phyloP scores from a whole-genome alignment of 2,888 invertebrate genomes.

The Priocnemis perturbator region DNA sequence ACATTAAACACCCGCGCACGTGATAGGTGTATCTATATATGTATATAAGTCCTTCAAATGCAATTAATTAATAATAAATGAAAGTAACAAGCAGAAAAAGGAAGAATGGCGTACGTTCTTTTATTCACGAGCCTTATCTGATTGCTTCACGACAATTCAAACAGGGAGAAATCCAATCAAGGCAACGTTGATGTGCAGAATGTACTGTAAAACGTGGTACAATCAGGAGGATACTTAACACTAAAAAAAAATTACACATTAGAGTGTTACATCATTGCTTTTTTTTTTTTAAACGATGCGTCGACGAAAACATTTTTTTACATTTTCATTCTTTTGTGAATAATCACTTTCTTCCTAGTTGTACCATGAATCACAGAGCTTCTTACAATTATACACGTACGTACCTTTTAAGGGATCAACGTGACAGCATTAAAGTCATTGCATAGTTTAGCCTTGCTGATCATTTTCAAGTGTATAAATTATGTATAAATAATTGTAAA shows the following conservation, averaged over 20 bases:
- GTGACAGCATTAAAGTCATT: too few species aligned
- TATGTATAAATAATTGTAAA: too few species aligned
- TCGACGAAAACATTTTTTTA: too few species aligned
- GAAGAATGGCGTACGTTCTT: conserved; percentile 55
- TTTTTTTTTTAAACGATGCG: too few species aligned
- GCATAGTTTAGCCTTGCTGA: too few species aligned
- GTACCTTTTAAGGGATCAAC: too few species aligned
- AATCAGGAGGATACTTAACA: not conserved
- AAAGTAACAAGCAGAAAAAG: conserved; percentile 15
- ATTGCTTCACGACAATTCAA: conserved; percentile 10
- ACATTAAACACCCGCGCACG: conserved; percentile 1
- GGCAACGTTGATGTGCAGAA: not conserved
- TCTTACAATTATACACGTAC: too few species aligned
- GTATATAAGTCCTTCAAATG: conserved; percentile 21
- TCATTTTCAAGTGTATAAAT: too few species aligned
- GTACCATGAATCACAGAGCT: too few species aligned
- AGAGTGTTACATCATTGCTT: too few species aligned
- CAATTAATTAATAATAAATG: conserved; percentile 39
- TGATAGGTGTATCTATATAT: conserved; percentile 32
- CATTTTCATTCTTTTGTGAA: too few species aligned
- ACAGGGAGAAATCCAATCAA: not conserved
- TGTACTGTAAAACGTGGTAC: not conserved
- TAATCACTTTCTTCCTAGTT: conserved; percentile 72
- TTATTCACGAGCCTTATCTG: conserved; percentile 69
- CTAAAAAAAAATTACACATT: too few species aligned